Conservation (phyloP, 2,113 vertebrate species). For the Phrynosoma blainvillii region DNA sequence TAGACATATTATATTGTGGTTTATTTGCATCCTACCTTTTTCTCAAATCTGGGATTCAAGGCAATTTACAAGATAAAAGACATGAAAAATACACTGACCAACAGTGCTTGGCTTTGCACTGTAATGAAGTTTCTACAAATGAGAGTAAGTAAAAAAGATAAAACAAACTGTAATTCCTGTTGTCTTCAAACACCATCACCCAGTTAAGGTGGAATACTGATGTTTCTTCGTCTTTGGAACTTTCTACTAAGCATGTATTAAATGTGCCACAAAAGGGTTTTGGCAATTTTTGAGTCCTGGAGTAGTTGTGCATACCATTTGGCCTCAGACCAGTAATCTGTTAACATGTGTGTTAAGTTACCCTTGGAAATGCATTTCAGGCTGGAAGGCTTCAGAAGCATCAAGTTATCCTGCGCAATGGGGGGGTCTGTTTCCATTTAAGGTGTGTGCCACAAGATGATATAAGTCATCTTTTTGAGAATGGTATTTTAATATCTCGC, state of each 20-base stretch:
- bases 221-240: neutral
- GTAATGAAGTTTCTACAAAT: neutral
- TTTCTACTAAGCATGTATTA: neutral
- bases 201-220: neutral
- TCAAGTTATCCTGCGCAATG: neutral
- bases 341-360: neutral
- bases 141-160: neutral
- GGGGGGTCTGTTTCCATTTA: neutral
- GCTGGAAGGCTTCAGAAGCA: neutral
- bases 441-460: neutral
- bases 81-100: neutral
- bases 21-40: too few relatives aligned
- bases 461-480: slow-evolving; percentile 8
- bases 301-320: neutral
- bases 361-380: neutral
- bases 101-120: too few relatives aligned
- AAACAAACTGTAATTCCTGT: neutral
- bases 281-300: neutral
- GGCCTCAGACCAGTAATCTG: neutral
- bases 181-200: neutral
- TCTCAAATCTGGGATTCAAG: too few relatives aligned
- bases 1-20: too few relatives aligned
- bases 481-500: neutral
- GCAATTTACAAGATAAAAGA: too few relatives aligned
- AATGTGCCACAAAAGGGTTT: neutral